Evolutionary conservation across 2,888 invertebrate species (phyloP).

Genomic region (Yponomeuta malinellus): DNA sequence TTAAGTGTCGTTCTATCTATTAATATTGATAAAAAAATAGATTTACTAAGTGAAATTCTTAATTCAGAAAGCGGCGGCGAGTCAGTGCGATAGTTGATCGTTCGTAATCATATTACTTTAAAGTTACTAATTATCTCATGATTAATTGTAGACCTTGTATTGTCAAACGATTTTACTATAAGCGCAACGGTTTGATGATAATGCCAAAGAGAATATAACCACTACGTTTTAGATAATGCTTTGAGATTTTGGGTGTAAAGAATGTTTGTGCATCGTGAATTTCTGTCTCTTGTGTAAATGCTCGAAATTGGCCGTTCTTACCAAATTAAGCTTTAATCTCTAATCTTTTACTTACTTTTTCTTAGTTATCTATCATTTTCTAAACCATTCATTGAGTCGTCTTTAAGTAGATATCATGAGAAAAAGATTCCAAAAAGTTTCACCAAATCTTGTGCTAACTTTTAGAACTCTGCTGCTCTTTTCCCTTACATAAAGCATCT

Average conservation of each 20-base stretch:
- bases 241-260: neutral
- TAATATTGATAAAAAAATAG: too few relatives aligned
- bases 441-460: slow-evolving; percentile 2
- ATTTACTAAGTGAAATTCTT: too few relatives aligned
- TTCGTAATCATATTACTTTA: too few relatives aligned
- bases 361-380: neutral
- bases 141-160: too few relatives aligned
- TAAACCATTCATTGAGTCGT: neutral
- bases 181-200: neutral
- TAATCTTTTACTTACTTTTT: neutral
- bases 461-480: neutral
- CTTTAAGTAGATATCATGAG: neutral
- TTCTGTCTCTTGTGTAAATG: slow-evolving; percentile 15
- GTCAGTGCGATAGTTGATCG: too few relatives aligned
- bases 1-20: too few relatives aligned
- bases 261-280: neutral
- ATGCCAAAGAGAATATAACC: too few relatives aligned
- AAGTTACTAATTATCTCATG: too few relatives aligned
- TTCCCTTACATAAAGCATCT: neutral
- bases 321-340: slow-evolving; percentile 4
- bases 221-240: too few relatives aligned
- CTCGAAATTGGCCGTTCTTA: slow-evolving; percentile 6
- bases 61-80: too few relatives aligned
- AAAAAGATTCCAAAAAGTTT: neutral
- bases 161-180: neutral